These are phyloP conservation scores for Conops quadrifasciatus DNA, from an alignment of 2,888 invertebrate species.

Conservation along the genomic window DNA sequence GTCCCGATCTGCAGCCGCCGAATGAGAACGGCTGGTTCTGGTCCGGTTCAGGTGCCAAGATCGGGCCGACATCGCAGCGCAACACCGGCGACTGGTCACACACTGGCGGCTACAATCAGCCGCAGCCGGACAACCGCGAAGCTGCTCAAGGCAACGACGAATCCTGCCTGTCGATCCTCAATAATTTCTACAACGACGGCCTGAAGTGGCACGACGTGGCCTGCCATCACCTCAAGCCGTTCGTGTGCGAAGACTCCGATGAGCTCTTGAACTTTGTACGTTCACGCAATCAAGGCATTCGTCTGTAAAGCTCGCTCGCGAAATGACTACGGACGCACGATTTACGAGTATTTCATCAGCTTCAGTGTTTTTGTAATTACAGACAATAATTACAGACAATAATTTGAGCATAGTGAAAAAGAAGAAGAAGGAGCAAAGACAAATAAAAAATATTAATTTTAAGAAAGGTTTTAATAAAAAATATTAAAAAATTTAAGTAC, in stretches of 20 bases:
- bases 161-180: conserved; percentile 86
- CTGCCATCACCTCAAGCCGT: conserved; percentile 85
- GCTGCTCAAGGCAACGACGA: conserved; percentile 92
- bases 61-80: conserved; percentile 86
- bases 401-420: conserved; percentile 12
- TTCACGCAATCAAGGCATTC: conserved; percentile 85
- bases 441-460: conserved; percentile 24
- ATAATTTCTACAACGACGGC: conserved; percentile 91
- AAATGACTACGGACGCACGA: background rate
- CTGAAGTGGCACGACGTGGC: conserved; percentile 89
- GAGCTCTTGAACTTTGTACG: conserved; percentile 89
- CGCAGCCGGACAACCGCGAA: conserved; percentile 90
- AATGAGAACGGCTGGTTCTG: conserved; percentile 93
- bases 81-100: conserved; percentile 91
- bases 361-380: conserved; percentile 21
- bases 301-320: conserved; percentile 70
- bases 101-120: conserved; percentile 87
- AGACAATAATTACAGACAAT: too few relatives aligned
- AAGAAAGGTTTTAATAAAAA: conserved; percentile 28
- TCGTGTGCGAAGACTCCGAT: conserved; percentile 91
- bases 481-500: background rate
- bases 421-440: too few relatives aligned
- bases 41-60: conserved; percentile 92
- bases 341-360: background rate
- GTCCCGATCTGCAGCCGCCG: conserved; percentile 83